phyloP scores from a whole-genome alignment of 1,140 invertebrate species.

The Diorhabda elongata region DNA sequence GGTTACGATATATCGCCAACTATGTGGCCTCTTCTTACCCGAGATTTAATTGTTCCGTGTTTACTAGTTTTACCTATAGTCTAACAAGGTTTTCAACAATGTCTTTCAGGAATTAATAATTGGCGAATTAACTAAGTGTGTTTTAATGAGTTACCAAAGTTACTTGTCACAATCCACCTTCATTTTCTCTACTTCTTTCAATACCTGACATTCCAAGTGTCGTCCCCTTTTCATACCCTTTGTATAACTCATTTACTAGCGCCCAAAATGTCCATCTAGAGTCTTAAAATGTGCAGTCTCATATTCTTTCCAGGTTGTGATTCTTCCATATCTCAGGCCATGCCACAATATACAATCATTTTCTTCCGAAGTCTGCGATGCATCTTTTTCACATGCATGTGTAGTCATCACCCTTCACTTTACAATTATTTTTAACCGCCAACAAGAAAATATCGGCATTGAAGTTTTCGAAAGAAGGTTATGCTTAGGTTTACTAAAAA shows the following conservation, averaged over 20 bases:
- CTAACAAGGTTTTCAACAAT: no score
- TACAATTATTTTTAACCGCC: slow-evolving; percentile 3
- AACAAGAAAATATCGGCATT: not conserved
- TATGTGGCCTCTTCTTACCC: no score
- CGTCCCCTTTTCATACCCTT: slow-evolving; percentile 19
- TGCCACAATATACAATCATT: slow-evolving; percentile 35
- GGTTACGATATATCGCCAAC: no score
- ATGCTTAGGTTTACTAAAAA: not conserved
- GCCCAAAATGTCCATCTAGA: slow-evolving; percentile 40
- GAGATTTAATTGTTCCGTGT: no score
- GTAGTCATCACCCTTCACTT: slow-evolving; percentile 19
- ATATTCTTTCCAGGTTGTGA: slow-evolving; percentile 45
- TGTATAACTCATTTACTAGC: slow-evolving; percentile 35
- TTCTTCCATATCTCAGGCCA: slow-evolving; percentile 41
- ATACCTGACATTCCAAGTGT: slow-evolving; percentile 12
- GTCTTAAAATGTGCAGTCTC: slow-evolving; percentile 42
- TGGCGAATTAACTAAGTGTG: no score
- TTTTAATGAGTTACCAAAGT: no score
- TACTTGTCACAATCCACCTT: not conserved
- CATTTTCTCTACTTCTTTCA: slow-evolving; percentile 13
- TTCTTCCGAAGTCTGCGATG: slow-evolving; percentile 28
- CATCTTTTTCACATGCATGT: slow-evolving; percentile 21
- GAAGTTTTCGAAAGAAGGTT: not conserved
- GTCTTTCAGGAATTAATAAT: no score
- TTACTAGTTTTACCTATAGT: no score